A percentile compares a stretch with the other conserved stretches of the same genome.
phyloP scores from a whole-genome alignment of 1,140 invertebrate species.

The Colletes latitarsis region DNA sequence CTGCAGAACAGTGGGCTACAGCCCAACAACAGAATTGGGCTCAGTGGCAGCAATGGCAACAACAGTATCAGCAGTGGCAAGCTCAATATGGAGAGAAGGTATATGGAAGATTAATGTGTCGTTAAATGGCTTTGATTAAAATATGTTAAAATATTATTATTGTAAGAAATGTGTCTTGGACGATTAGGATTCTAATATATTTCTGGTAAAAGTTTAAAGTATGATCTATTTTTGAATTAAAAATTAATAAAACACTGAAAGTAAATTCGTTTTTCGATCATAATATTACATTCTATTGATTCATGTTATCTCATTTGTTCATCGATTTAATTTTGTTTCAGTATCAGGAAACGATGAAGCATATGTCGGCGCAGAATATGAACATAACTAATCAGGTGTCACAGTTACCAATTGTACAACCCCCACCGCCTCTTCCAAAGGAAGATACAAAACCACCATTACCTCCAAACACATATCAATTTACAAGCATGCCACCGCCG shows the following conservation, averaged over 20 bases:
- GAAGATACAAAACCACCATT: conserved; percentile 77
- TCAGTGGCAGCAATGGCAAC: conserved; percentile 92
- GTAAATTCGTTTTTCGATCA: background rate
- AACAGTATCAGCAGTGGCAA: conserved; percentile 92
- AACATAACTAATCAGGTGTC: conserved; percentile 72
- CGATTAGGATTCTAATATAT: background rate
- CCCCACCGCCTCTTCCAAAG: conserved; percentile 76
- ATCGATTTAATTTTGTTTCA: conserved; percentile 75
- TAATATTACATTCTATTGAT: conserved; percentile 6
- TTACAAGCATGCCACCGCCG: conserved; percentile 71
- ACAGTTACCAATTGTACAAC: conserved; percentile 71
- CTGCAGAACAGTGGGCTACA: conserved; percentile 86
- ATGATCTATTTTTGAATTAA: background rate
- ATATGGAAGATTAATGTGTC: conserved; percentile 25
- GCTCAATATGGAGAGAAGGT: conserved; percentile 91
- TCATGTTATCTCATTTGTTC: conserved; percentile 2
- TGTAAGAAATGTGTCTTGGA: background rate
- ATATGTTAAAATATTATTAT: background rate
- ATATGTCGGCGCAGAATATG: conserved; percentile 77
- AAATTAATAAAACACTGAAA: conserved; percentile 7
- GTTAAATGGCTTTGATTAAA: background rate
- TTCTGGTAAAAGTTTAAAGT: background rate
- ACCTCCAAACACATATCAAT: conserved; percentile 74
- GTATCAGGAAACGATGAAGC: conserved; percentile 84
- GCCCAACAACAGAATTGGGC: conserved; percentile 91